Percentiles rank a stretch among this genome's conserved stretches.
These are phyloP conservation scores for Drosophila busckii DNA, from an alignment of 1,140 invertebrate species.

Conservation along the genomic window DNA sequence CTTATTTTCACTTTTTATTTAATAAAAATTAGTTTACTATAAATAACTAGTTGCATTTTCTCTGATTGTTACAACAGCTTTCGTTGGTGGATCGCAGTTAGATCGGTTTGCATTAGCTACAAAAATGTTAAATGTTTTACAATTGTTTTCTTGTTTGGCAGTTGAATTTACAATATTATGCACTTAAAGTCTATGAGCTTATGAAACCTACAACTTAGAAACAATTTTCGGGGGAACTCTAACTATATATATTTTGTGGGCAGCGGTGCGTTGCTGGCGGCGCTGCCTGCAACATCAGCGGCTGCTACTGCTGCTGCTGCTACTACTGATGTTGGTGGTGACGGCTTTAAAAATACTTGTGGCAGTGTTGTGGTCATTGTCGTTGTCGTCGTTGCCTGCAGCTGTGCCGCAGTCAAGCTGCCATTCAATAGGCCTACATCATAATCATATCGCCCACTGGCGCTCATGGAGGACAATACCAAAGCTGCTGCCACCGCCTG, in stretches of 20 bases:
- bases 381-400: background rate
- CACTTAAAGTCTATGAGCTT: background rate
- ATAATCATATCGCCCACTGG: constrained; percentile 46
- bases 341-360: constrained; percentile 75
- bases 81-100: constrained; percentile 44
- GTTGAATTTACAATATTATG: background rate
- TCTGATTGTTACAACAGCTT: constrained; percentile 35
- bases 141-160: no score
- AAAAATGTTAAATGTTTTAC: no score
- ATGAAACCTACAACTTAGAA: constrained; percentile 42
- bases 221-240: constrained; percentile 17
- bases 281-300: constrained; percentile 15
- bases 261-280: constrained; percentile 31
- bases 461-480: constrained; percentile 68
- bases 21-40: constrained; percentile 68
- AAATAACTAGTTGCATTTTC: constrained; percentile 61
- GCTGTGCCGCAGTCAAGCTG: constrained; percentile 1
- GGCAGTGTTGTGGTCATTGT: constrained; percentile 57
- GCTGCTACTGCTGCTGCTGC: constrained; percentile 14
- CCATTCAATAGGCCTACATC: constrained; percentile 28
- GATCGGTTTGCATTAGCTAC: no score
- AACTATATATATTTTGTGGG: constrained; percentile 60
- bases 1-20: constrained; percentile 66
- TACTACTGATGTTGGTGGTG: constrained; percentile 42
- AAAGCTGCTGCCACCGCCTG: constrained; percentile 66